These are phyloP conservation scores for Pectinophora gossypiella DNA, from an alignment of 1,140 invertebrate genomes.

Conservation along the genomic window DNA sequence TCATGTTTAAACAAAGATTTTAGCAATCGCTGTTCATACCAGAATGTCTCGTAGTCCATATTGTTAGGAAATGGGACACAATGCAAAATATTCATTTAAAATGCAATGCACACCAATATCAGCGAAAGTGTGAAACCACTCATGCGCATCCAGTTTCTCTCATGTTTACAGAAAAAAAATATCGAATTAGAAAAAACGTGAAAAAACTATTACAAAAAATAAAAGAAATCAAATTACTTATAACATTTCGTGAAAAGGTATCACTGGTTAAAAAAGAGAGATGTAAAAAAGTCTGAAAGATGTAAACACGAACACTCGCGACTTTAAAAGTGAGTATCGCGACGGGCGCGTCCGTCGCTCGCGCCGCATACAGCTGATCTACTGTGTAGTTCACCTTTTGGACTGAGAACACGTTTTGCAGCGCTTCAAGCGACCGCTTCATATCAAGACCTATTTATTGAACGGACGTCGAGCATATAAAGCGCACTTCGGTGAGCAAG, in stretches of 20 bases:
- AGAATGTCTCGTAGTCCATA: background rate
- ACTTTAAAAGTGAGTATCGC: conserved; percentile 16
- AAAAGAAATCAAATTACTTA: too few species aligned
- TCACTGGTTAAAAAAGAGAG: too few species aligned
- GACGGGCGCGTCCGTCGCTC: conserved; percentile 32
- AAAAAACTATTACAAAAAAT: background rate
- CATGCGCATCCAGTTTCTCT: conserved; percentile 48
- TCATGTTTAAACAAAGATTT: background rate
- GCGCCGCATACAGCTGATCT: conserved; percentile 44
- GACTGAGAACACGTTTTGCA: background rate
- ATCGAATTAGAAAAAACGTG: background rate
- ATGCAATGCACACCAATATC: conserved; percentile 9
- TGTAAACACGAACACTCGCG: conserved; percentile 43
- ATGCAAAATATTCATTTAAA: background rate
- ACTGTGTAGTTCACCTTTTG: conserved; percentile 18
- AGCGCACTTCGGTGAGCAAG: background rate
- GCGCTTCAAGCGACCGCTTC: conserved; percentile 8
- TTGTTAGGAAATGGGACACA: background rate
- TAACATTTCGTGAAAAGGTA: too few species aligned
- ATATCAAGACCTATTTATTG: background rate
- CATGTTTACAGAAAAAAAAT: conserved; percentile 15
- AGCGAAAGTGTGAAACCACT: conserved; percentile 51
- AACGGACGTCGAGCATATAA: background rate
- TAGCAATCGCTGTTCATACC: background rate
- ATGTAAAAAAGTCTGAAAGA: too few species aligned